Conservation (phyloP, 2,888 invertebrate genomes). For the Cantharis nigra region DNA sequence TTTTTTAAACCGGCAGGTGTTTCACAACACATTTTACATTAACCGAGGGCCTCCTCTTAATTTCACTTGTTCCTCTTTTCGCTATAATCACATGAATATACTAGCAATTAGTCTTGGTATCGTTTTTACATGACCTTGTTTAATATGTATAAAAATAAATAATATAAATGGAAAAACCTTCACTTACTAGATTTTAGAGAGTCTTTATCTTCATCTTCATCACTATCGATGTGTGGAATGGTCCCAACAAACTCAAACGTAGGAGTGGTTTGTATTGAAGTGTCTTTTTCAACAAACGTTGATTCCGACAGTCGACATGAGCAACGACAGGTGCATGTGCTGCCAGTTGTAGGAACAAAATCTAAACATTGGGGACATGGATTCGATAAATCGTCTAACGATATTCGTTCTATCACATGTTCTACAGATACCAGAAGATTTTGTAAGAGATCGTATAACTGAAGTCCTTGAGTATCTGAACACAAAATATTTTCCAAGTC, state of each 20-base stretch:
- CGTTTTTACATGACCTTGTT: conserved; percentile 29
- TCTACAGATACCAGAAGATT: conserved; percentile 71
- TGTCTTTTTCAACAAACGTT: conserved; percentile 52
- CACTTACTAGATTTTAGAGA: conserved; percentile 51
- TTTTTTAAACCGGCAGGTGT: background rate
- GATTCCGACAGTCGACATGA: conserved; percentile 47
- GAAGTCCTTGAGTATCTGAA: conserved; percentile 44
- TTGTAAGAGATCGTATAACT: conserved; percentile 67
- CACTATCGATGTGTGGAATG: conserved; percentile 75
- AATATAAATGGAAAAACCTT: background rate
- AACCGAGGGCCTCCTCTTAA: background rate
- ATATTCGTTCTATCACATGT: conserved; percentile 69
- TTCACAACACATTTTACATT: background rate
- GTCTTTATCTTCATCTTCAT: conserved; percentile 65
- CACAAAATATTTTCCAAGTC: conserved; percentile 49
- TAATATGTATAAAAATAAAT: background rate
- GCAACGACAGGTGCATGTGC: conserved; percentile 52
- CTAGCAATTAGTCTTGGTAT: conserved; percentile 16
- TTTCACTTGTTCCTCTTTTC: conserved; percentile 2
- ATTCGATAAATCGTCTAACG: conserved; percentile 67
- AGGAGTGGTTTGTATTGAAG: conserved; percentile 58
- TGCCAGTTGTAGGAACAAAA: conserved; percentile 48
- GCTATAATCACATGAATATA: background rate
- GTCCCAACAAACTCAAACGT: conserved; percentile 69
- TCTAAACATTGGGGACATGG: conserved; percentile 61